phyloP scores from a whole-genome alignment of 2,797 vertebrate species.

The Bradypus variegatus region DNA sequence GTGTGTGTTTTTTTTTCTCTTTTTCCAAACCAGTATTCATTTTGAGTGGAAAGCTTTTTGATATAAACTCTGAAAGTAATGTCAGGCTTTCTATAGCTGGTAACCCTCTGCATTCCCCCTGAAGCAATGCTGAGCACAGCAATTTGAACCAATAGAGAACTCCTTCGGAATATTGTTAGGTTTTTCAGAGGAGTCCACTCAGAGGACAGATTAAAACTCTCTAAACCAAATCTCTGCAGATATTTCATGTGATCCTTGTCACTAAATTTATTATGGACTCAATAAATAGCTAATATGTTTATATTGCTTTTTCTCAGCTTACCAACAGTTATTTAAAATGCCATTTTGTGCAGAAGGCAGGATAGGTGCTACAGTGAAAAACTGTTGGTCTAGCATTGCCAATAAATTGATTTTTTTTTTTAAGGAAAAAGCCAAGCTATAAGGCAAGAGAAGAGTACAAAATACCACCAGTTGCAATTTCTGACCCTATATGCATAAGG shows the following conservation, averaged over 20 bases:
- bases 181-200: background rate
- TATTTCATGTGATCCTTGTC: background rate
- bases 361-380: background rate
- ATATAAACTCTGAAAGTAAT: conserved; percentile 21
- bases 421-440: conserved; percentile 22
- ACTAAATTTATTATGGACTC: background rate
- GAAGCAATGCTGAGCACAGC: conserved; percentile 43
- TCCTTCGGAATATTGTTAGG: background rate
- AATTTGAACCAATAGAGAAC: conserved; percentile 3
- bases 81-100: background rate
- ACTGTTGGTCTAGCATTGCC: background rate
- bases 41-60: conserved; percentile 39
- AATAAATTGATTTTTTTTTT: background rate
- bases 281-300: background rate
- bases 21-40: conserved; percentile 12
- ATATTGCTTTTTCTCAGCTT: background rate
- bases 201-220: conserved; percentile 21
- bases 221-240: background rate
- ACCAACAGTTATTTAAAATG: background rate
- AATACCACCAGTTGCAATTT: background rate
- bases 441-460: conserved; percentile 5
- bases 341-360: background rate
- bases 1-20: background rate
- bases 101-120: background rate
- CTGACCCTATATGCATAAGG: conserved; percentile 25